Base-by-base conservation (phyloP, 2,113 vertebrate genomes). In the Anser cygnoides region DNA sequence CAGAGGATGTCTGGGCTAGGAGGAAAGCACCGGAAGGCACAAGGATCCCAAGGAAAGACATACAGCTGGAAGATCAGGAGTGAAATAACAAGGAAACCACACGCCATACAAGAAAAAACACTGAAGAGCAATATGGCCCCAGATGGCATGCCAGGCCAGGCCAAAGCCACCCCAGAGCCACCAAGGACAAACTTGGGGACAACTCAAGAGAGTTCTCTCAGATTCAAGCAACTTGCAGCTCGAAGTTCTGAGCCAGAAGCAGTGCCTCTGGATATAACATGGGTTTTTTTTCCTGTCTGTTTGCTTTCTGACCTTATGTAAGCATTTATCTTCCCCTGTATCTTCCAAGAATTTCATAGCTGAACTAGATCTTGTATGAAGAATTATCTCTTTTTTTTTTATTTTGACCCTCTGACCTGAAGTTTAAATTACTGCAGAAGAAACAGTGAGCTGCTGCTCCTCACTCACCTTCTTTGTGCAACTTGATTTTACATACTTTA, bases 141-240 rank as follows among this genome's bases (percentile, higher is more conserved):
- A 29, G 29, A 57, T 2, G 11, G 46, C 33, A 33, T 25, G 50
- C 22, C 3, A 3, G 67, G 59, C 31, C 68, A 59, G 75, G 61
- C 11, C 43, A 43, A 55, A 90, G 65, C 14, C 67, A 74, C 4
- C 31, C 37, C 6, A 13, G 4, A n/a, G 19, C 46, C 8, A 54
- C 33, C 39, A 19, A 63, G 17, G 8, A 21, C 0, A 1, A 90
- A 50, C 1, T 5, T 31, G 50, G 37, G 16, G 28, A 58, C 59
- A 80, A 50, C 50, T 59, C n/a, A 58, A 33, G 44, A 54, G 21
- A 77, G 46, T 21, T 67, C n/a, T 70, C 59, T 31, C n/a, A 4
- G 23, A 65, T 70, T 66, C 59, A 90, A 66, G 1, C 23, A 52
- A 50, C 20, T 12, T 70, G 76, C 26, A 83, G 68, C n/a, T 66